A percentile compares a stretch with the other conserved stretches of the same genome.
Evolutionary conservation across 2,797 vertebrate species (phyloP).

Genomic region (Otus scops): DNA sequence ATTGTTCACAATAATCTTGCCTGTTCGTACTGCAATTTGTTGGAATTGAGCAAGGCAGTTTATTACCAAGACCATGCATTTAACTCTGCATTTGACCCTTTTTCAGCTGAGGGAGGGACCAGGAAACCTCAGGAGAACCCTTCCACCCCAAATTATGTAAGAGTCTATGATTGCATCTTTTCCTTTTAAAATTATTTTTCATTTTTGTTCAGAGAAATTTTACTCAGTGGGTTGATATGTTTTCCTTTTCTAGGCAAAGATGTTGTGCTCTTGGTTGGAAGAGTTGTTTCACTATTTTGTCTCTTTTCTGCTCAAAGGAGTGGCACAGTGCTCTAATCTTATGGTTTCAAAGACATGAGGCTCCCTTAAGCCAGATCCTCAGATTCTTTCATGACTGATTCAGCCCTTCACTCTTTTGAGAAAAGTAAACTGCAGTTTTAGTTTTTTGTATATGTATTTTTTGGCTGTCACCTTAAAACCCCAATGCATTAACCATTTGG

Average conservation of each 20-base stretch:
- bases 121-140: neutral
- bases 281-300: neutral
- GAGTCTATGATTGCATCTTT: neutral
- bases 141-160: neutral
- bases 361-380: neutral
- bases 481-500: neutral
- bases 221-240: neutral
- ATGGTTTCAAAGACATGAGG: neutral
- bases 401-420: neutral
- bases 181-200: neutral
- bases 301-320: neutral
- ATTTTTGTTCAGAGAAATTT: neutral
- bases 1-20: neutral
- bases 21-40: neutral
- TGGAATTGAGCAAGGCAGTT: neutral
- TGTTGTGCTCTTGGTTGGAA: neutral
- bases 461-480: neutral
- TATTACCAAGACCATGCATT: neutral
- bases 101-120: neutral
- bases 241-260: neutral
- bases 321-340: neutral
- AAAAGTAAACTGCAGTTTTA: neutral
- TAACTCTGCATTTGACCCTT: neutral
- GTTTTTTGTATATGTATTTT: neutral
- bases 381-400: neutral